Evolutionary conservation across 2,113 vertebrate species (phyloP).

Genomic region (Onychostoma macrolepis): DNA sequence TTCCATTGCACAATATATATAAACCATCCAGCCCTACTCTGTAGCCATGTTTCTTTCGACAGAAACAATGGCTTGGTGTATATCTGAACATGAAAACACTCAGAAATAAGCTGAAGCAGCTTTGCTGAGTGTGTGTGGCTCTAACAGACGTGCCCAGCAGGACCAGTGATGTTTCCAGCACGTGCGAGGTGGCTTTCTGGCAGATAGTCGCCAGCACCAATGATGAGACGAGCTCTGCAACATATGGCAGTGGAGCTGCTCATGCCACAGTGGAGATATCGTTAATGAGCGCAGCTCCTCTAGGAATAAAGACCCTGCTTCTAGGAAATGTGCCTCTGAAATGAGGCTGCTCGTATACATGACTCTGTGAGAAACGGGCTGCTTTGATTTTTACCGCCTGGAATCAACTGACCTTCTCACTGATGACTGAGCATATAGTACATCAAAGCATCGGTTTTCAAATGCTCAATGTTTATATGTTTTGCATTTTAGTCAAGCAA

Average conservation of each 20-base stretch:
- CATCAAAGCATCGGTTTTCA: neutral
- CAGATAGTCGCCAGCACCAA: slow-evolving; percentile 63
- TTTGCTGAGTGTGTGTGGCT: slow-evolving; percentile 53
- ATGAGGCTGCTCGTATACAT: slow-evolving; percentile 54
- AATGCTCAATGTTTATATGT: neutral
- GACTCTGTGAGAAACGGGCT: slow-evolving; percentile 9
- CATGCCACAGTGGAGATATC: slow-evolving; percentile 70
- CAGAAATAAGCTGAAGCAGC: slow-evolving; percentile 49
- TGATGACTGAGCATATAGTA: neutral
- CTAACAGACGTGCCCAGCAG: slow-evolving; percentile 58
- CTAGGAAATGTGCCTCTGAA: slow-evolving; percentile 48
- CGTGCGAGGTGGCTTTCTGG: slow-evolving; percentile 66
- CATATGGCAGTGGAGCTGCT: slow-evolving; percentile 73
- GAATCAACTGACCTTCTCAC: neutral
- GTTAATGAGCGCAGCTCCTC: slow-evolving; percentile 69
- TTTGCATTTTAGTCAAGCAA: neutral
- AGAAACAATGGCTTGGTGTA: neutral
- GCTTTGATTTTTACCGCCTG: slow-evolving; percentile 9
- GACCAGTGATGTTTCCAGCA: slow-evolving; percentile 69
- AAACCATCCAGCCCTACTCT: neutral
- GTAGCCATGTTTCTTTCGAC: neutral
- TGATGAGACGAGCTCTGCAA: slow-evolving; percentile 65
- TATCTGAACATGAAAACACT: slow-evolving; percentile 7
- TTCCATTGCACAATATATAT: neutral
- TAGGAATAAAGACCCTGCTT: slow-evolving; percentile 63